Percentiles rank a stretch among this genome's conserved stretches.
Conservation (phyloP, 2,797 vertebrate species). For the Myioborus melanocephalus region DNA sequence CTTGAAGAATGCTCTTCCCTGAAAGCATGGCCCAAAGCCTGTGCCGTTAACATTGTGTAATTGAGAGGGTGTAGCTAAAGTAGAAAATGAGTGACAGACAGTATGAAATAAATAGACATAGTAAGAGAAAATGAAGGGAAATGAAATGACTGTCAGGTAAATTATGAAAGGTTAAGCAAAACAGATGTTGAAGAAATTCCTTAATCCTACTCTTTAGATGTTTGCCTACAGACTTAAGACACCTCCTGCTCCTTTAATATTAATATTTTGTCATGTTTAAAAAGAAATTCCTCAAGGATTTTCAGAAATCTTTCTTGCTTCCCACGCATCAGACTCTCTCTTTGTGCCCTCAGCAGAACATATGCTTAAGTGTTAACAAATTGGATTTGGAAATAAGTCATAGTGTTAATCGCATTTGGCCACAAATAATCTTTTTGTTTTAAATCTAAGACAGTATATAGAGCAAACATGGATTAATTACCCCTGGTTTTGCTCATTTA, state of each 20-base stretch:
- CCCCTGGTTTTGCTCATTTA: neutral
- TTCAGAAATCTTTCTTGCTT: neutral
- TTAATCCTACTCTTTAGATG: neutral
- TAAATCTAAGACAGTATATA: neutral
- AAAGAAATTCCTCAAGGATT: neutral
- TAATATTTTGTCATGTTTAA: neutral
- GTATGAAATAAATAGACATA: neutral
- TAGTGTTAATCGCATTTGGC: neutral
- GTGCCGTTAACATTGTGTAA: fast-evolving
- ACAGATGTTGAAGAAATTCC: neutral
- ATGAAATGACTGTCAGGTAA: neutral
- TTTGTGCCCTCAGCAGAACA: neutral
- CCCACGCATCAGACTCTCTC: neutral
- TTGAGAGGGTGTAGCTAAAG: neutral
- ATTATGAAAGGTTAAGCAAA: neutral
- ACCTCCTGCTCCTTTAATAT: fast-evolving
- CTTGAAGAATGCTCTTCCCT: neutral
- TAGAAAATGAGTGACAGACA: neutral
- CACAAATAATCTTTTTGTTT: neutral
- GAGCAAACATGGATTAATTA: neutral
- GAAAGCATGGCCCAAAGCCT: neutral
- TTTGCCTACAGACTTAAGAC: neutral
- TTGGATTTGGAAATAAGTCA: neutral
- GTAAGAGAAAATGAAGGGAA: neutral
- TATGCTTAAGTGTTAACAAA: neutral